Evolutionary conservation across 2,113 vertebrate genomes (phyloP).

Genomic region (Pyrgilauda ruficollis): DNA sequence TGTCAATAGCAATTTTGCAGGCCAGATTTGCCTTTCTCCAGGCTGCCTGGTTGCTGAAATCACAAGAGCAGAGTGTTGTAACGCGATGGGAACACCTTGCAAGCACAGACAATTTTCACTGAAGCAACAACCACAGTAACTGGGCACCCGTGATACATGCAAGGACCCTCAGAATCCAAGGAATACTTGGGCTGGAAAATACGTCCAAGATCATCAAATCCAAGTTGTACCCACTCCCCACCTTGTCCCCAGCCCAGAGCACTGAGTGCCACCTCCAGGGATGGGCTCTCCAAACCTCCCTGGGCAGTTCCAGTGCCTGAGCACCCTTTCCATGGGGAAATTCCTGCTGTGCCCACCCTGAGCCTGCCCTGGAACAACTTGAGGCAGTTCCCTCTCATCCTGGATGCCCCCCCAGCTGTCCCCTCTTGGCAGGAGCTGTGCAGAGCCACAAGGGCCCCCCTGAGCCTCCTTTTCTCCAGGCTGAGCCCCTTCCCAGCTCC

Average conservation of each 20-base stretch:
- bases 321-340: not conserved
- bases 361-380: not conserved
- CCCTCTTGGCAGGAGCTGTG: not conserved
- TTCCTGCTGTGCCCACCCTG: not conserved
- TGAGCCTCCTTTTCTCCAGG: not conserved
- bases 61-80: not conserved
- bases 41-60: constrained; percentile 90
- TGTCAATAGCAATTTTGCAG: constrained; percentile 93
- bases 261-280: not conserved
- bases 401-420: not conserved
- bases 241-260: not conserved
- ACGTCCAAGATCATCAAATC: accelerated
- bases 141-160: accelerated
- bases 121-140: not conserved
- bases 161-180: not conserved
- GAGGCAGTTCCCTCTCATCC: not conserved
- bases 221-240: accelerated
- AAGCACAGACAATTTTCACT: not conserved
- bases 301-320: not conserved
- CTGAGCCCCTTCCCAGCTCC: not conserved
- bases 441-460: not conserved
- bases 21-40: constrained; percentile 97
- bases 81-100: accelerated
- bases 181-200: not conserved
- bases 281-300: not conserved